Percentiles rank a stretch among this genome's conserved stretches.
Evolutionary conservation across 2,797 vertebrate species (phyloP).

Genomic region (Channallabes apus): DNA sequence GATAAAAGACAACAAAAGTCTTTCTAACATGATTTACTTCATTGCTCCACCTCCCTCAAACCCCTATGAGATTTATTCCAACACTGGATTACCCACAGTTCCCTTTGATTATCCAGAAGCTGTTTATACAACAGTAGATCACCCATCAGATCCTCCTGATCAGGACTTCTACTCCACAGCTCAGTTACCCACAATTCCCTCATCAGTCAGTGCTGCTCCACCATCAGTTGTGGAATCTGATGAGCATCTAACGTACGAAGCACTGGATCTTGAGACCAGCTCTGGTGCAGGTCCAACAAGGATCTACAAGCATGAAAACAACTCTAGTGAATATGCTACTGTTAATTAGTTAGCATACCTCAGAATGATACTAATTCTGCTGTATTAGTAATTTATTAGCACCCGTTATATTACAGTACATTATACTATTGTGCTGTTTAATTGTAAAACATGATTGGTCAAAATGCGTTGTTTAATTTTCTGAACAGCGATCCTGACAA

Average conservation of each 20-base stretch:
- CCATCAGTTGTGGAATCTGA: not conserved
- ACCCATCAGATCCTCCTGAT: too few species aligned
- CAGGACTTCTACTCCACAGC: too few species aligned
- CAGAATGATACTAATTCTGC: not conserved
- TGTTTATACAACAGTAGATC: too few species aligned
- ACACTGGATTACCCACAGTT: not conserved
- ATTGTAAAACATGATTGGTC: too few species aligned
- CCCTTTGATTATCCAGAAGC: not conserved
- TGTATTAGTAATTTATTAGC: not conserved
- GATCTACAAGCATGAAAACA: too few species aligned
- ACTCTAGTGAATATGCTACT: not conserved
- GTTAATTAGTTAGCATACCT: not conserved
- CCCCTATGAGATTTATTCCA: not conserved
- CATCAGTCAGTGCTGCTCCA: too few species aligned
- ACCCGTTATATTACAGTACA: too few species aligned
- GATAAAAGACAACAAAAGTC: not conserved
- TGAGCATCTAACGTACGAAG: not conserved
- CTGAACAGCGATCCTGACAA: too few species aligned
- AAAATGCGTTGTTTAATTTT: too few species aligned
- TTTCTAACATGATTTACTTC: not conserved
- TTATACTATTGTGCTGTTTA: too few species aligned
- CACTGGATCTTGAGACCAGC: not conserved
- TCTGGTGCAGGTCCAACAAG: not conserved
- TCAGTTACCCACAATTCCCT: too few species aligned
- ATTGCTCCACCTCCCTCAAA: not conserved